Evolutionary conservation across 2,888 invertebrate species (phyloP), one percentile per base, ranked within the genome.

Genomic region (Andrena bucephala): DNA sequence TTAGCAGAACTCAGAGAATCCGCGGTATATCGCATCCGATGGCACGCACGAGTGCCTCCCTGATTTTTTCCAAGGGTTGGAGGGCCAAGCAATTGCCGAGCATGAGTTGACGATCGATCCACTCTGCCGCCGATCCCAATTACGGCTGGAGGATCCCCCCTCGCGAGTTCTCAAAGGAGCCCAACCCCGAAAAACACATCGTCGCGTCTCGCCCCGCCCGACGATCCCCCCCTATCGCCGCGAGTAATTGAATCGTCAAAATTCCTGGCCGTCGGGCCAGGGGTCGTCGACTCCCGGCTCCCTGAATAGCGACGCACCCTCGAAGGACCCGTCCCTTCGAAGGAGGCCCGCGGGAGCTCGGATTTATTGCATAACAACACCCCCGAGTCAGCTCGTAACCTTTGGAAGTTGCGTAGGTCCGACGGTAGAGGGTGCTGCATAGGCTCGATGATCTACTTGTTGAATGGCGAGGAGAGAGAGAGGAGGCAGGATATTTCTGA

Each of bases 391-490:
- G 77, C 82, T 87, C 90, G 89, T 87, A 90, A 89, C 89, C 89
- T 90, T 89, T 89, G 90, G 90, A 87, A 87, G 89, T 89, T 89
- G 89, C 89, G 90, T 90, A 89, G 89, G 89, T 87, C 89, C 86
- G 90, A 85, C 90, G 89, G 86, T 82, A 89, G 89, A 88, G 90
- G 90, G 90, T 85, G 90, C 89, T 83, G 90, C 87, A 89, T 89
- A 89, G 89, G 89, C 89, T 89, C 89, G 89, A 89, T 89, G 89
- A 89, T 89, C 89, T 89, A 89, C 89, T 89, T 89, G 89, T 89
- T 89, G 89, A 89, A 89, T 89, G 89, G 89, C 84, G 87, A 82
- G 81, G 80, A 87, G 82, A 81, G 83, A 81, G 79, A 83, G 83
- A 84, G 85, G 85, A 83, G 89, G 86, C 87, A 90, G 89, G 90